Evolutionary conservation across 2,113 vertebrate genomes (phyloP).

Genomic region (Rostratula benghalensis): DNA sequence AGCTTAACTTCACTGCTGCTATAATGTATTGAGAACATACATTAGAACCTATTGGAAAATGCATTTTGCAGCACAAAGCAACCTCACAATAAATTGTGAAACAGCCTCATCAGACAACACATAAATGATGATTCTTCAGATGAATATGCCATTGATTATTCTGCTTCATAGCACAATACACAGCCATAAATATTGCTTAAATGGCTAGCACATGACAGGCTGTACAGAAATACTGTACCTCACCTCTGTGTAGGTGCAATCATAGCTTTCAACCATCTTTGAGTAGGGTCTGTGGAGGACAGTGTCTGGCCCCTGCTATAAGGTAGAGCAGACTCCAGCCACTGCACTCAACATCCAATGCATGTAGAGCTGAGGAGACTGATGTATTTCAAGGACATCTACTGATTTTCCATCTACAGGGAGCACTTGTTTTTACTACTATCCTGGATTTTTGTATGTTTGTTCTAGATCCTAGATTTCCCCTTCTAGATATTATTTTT

Average conservation of each 20-base stretch:
- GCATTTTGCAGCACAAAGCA: background rate
- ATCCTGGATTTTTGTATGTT: background rate
- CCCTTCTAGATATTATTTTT: background rate
- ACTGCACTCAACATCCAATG: background rate
- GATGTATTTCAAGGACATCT: background rate
- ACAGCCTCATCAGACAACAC: background rate
- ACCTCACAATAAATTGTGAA: conserved; percentile 4
- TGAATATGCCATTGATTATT: background rate
- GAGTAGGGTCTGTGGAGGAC: background rate
- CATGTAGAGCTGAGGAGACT: background rate
- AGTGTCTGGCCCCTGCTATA: background rate
- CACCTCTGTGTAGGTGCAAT: background rate
- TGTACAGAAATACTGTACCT: background rate
- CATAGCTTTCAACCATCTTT: background rate
- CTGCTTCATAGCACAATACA: background rate
- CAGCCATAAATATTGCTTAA: background rate
- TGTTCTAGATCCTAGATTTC: background rate
- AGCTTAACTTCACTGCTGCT: background rate
- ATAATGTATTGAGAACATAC: background rate
- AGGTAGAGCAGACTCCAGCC: background rate
- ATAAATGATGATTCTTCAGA: background rate
- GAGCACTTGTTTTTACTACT: background rate
- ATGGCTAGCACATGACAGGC: background rate
- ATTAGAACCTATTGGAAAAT: background rate
- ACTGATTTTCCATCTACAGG: background rate